These are phyloP conservation scores for Cyrtorhinus lividipennis DNA, from an alignment of 1,140 invertebrate genomes.

Conservation along the genomic window DNA sequence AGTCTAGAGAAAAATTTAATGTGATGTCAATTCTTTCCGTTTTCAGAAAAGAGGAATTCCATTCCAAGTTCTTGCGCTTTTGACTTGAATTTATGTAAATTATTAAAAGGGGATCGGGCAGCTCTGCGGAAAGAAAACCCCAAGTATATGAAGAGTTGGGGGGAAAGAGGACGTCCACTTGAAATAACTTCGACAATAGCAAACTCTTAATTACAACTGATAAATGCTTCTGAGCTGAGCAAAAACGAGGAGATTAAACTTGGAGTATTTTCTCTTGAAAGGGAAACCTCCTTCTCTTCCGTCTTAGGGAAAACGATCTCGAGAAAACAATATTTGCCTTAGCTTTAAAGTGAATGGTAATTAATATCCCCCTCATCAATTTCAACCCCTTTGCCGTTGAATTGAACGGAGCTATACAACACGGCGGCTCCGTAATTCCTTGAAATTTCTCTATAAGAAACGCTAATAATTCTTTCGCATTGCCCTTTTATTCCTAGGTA, in stretches of 20 bases:
- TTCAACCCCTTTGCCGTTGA: background rate
- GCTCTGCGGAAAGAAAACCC: background rate
- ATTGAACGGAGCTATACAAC: too few relatives aligned
- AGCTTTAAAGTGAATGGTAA: slow-evolving; percentile 9
- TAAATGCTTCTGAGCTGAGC: background rate
- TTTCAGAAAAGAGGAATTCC: too few relatives aligned
- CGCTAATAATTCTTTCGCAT: too few relatives aligned
- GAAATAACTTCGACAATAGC: slow-evolving; percentile 8
- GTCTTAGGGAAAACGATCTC: background rate
- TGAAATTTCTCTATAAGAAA: too few relatives aligned
- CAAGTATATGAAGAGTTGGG: background rate
- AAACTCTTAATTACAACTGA: slow-evolving; percentile 4
- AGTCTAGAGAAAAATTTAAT: too few relatives aligned
- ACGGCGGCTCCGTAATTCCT: too few relatives aligned
- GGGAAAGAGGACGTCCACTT: background rate
- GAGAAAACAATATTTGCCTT: slow-evolving; percentile 8
- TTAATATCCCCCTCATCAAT: slow-evolving; percentile 5
- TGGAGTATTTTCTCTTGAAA: background rate
- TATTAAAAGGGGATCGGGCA: background rate
- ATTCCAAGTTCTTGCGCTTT: too few relatives aligned
- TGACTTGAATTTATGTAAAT: slow-evolving; percentile 5
- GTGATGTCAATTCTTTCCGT: too few relatives aligned
- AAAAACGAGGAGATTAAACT: background rate
- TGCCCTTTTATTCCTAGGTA: too few relatives aligned
- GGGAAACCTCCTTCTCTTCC: too few relatives aligned